These are phyloP conservation scores for Coregonus clupeaformis DNA, from an alignment of 2,113 vertebrate genomes.

Conservation along the genomic window DNA sequence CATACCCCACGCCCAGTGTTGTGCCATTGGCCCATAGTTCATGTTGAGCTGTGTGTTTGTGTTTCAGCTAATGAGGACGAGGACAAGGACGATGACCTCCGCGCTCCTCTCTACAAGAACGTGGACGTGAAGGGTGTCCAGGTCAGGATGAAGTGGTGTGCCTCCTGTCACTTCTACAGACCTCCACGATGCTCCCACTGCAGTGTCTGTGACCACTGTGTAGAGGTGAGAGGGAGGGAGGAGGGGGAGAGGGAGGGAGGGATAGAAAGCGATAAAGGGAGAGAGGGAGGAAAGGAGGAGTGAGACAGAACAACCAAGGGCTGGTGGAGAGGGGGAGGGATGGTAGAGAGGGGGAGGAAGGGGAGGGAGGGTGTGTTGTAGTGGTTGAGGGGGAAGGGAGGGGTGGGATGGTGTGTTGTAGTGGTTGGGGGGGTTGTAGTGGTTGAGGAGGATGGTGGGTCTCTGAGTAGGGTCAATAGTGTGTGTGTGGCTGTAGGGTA, in stretches of 20 bases:
- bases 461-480: neutral
- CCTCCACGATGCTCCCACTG: slow-evolving; percentile 95
- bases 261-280: neutral
- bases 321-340: neutral
- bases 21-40: neutral
- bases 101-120: slow-evolving; percentile 94
- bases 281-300: no score
- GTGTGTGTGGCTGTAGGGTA: slow-evolving; percentile 52
- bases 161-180: slow-evolving; percentile 94
- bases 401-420: slow-evolving; percentile 6
- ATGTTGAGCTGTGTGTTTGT: slow-evolving; percentile 1
- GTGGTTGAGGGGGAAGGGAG: neutral
- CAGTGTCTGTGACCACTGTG: slow-evolving; percentile 96
- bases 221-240: slow-evolving; percentile 80
- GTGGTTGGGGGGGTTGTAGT: neutral
- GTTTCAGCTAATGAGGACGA: slow-evolving; percentile 89
- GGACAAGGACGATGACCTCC: slow-evolving; percentile 82
- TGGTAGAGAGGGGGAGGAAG: neutral
- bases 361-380: neutral
- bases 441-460: slow-evolving; percentile 13
- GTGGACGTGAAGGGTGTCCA: slow-evolving; percentile 93
- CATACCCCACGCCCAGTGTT: no score
- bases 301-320: neutral
- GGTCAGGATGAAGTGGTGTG: slow-evolving; percentile 98
- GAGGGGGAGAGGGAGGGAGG: neutral